A percentile compares a stretch with the other conserved stretches of the same genome.
phyloP scores from a whole-genome alignment of 53 echinoderm and acorn worm genomes.

The Echinarachnius parma region DNA sequence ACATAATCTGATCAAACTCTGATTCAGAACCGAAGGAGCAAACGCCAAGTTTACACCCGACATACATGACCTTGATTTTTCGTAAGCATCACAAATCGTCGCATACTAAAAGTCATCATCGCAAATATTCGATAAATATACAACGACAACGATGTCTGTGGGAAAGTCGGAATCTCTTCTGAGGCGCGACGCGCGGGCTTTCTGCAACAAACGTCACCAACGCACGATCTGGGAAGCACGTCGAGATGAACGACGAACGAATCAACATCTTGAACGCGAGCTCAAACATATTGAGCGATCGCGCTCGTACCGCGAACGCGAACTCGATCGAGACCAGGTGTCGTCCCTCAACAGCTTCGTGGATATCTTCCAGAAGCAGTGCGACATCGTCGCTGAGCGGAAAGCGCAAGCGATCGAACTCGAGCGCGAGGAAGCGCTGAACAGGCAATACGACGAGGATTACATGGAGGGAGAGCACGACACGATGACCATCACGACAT shows the following conservation, averaged over 20 bases:
- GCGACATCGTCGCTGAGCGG: constrained; percentile 72
- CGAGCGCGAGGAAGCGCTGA: neutral
- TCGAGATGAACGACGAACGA: constrained; percentile 65
- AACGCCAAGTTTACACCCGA: too few relatives aligned
- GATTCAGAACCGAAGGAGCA: too few relatives aligned
- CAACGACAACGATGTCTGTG: too few relatives aligned
- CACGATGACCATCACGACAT: constrained; percentile 21
- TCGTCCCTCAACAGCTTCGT: constrained; percentile 62
- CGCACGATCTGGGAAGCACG: constrained; percentile 73
- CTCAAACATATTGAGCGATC: constrained; percentile 72
- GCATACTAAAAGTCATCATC: too few relatives aligned
- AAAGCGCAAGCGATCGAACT: constrained; percentile 23
- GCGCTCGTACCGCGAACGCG: constrained; percentile 51
- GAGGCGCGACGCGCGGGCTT: constrained; percentile 65
- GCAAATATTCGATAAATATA: too few relatives aligned
- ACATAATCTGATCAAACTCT: too few relatives aligned
- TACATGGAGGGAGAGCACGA: constrained; percentile 18
- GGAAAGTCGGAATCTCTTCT: constrained; percentile 71
- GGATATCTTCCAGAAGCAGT: constrained; percentile 80
- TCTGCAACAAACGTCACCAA: constrained; percentile 72
- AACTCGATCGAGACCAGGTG: constrained; percentile 78
- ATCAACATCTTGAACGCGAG: constrained; percentile 60
- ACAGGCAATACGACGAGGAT: constrained; percentile 31
- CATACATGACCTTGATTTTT: too few relatives aligned
- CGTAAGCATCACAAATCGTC: too few relatives aligned